phyloP scores from a whole-genome alignment of 2,888 invertebrate genomes.

The Mycalesis mineus region DNA sequence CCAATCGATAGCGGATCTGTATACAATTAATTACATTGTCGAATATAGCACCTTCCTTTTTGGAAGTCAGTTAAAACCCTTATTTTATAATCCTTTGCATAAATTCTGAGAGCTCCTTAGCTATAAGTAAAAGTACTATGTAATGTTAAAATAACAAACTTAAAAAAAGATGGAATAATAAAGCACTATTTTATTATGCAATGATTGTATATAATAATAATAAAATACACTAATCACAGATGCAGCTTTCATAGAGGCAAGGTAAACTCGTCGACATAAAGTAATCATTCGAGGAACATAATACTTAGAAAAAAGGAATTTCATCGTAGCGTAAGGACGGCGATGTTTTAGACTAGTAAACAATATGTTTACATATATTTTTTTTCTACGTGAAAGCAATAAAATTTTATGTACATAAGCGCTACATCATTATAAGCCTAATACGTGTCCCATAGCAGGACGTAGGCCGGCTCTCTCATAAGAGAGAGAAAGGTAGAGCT shows the following conservation, averaged over 20 bases:
- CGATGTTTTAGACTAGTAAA: constrained; percentile 13
- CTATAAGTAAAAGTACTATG: neutral
- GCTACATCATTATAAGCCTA: neutral
- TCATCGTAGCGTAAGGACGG: constrained; percentile 33
- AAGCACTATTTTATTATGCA: constrained; percentile 42
- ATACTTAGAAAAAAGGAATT: constrained; percentile 45
- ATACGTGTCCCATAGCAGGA: neutral
- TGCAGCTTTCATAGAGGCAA: constrained; percentile 58
- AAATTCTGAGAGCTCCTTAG: neutral
- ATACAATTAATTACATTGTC: too few relatives aligned
- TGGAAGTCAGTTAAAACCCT: too few relatives aligned
- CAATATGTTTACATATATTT: neutral
- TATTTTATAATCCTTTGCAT: too few relatives aligned
- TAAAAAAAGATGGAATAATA: constrained; percentile 31
- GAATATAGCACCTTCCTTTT: too few relatives aligned
- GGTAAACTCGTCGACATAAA: constrained; percentile 33
- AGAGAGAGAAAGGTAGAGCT: neutral
- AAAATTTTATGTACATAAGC: constrained; percentile 30
- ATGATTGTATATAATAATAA: constrained; percentile 27
- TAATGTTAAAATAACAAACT: constrained; percentile 7
- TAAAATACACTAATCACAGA: constrained; percentile 58
- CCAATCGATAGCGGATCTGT: too few relatives aligned
- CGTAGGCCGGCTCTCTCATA: too few relatives aligned
- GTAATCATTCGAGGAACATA: constrained; percentile 21
- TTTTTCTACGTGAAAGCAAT: constrained; percentile 9